Percentiles rank a stretch among this genome's conserved stretches.
Conservation (phyloP, 2,797 vertebrate species). For the Xiphophorus birchmanni region DNA sequence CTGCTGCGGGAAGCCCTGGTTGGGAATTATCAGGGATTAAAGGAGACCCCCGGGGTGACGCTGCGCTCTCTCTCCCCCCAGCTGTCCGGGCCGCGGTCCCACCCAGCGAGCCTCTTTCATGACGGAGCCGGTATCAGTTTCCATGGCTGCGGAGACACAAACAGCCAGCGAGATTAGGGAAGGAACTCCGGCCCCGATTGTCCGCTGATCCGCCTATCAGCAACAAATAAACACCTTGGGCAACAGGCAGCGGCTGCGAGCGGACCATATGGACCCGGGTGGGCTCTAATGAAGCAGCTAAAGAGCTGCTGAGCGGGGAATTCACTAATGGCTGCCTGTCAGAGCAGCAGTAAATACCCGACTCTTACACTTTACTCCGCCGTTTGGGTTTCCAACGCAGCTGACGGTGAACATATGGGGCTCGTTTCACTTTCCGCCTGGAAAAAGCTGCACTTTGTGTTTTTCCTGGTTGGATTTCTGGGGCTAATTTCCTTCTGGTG, state of each 20-base stretch:
- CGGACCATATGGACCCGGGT: conserved; percentile 65
- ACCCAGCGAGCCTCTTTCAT: conserved; percentile 80
- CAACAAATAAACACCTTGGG: conserved; percentile 83
- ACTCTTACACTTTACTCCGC: conserved; percentile 56
- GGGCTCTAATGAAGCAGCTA: conserved; percentile 76
- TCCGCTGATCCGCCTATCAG: conserved; percentile 79
- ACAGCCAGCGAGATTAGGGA: conserved; percentile 78
- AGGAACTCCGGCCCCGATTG: conserved; percentile 75
- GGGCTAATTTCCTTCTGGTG: conserved; percentile 18
- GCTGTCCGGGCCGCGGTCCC: conserved; percentile 79
- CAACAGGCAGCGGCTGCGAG: conserved; percentile 53
- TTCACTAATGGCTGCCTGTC: conserved; percentile 71
- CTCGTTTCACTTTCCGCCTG: conserved; percentile 57
- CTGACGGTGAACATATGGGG: conserved; percentile 66
- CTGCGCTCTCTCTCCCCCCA: conserved; percentile 71
- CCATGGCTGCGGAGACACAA: conserved; percentile 81
- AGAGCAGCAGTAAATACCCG: conserved; percentile 66
- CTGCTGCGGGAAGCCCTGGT: conserved; percentile 75
- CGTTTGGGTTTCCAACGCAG: conserved; percentile 49
- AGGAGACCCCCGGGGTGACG: conserved; percentile 69
- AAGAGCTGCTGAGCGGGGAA: conserved; percentile 68
- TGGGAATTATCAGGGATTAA: conserved; percentile 80
- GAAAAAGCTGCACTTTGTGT: conserved; percentile 22
- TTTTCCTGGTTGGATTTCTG: conserved; percentile 19
- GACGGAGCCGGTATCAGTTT: conserved; percentile 78